A percentile compares a stretch with the other conserved stretches of the same genome.
These are phyloP conservation scores for Nematostella vectensis DNA, from an alignment of 92 coral and sea anemone genomes.

Conservation along the genomic window DNA sequence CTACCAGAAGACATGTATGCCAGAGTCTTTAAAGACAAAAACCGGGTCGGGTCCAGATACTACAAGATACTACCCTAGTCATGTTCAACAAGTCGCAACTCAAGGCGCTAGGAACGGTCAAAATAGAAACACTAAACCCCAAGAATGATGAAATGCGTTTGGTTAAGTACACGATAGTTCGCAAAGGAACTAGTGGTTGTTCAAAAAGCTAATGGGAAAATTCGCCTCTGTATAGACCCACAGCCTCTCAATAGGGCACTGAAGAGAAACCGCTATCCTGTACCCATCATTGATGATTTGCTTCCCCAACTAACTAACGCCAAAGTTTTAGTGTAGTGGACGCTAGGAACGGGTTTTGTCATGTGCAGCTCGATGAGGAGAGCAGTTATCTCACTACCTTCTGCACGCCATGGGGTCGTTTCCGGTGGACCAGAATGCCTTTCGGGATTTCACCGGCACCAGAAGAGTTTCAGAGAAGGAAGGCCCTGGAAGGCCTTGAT, in stretches of 20 bases:
- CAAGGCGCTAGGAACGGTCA: neutral
- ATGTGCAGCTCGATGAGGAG: slow-evolving; percentile 28
- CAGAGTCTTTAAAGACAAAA: neutral
- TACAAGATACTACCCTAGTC: neutral
- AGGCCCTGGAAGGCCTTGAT: slow-evolving; percentile 20
- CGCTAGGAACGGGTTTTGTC: slow-evolving; percentile 23
- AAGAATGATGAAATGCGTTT: neutral
- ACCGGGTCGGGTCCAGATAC: neutral
- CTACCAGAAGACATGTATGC: slow-evolving; percentile 4
- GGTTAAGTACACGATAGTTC: neutral
- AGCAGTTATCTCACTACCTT: slow-evolving; percentile 28
- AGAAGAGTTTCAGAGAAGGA: slow-evolving; percentile 19
- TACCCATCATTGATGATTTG: slow-evolving; percentile 16
- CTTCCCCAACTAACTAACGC: slow-evolving; percentile 20
- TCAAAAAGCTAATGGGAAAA: slow-evolving; percentile 21
- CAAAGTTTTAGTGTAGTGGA: slow-evolving; percentile 18
- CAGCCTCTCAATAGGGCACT: slow-evolving; percentile 26
- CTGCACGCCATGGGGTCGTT: slow-evolving; percentile 25
- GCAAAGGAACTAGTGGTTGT: slow-evolving; percentile 17
- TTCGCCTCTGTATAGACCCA: slow-evolving; percentile 46
- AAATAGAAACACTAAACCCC: neutral
- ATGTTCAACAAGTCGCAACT: neutral
- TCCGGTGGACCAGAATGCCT: slow-evolving; percentile 20
- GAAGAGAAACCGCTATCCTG: slow-evolving; percentile 10
- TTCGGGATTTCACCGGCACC: slow-evolving; percentile 35